Percentiles rank a stretch among this genome's conserved stretches.
Conservation (phyloP, 2,797 vertebrate species). For the Eulemur coronatus region DNA sequence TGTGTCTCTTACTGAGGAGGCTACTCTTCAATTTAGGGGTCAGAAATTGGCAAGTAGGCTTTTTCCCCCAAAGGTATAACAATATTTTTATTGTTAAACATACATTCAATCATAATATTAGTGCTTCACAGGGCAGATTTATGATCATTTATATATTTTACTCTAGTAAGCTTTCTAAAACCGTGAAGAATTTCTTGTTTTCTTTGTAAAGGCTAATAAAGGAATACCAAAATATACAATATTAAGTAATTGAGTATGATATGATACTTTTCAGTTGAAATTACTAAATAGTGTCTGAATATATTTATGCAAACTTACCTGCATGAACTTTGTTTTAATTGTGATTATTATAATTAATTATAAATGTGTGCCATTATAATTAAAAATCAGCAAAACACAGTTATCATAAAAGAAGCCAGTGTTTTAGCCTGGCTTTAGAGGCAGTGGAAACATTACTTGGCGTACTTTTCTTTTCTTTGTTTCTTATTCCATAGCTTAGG, state of each 20-base stretch:
- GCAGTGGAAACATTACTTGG: neutral
- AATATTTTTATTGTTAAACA: slow-evolving; percentile 41
- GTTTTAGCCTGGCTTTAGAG: neutral
- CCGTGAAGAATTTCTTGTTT: slow-evolving; percentile 28
- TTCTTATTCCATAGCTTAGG: neutral
- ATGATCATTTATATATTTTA: slow-evolving; percentile 40
- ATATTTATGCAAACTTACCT: neutral
- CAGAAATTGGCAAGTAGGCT: slow-evolving; percentile 42
- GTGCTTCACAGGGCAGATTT: neutral
- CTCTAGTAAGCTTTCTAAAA: slow-evolving; percentile 21
- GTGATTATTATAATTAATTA: neutral
- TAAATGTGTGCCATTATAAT: neutral
- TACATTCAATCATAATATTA: slow-evolving; percentile 1
- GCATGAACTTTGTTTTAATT: neutral
- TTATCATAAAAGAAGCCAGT: neutral
- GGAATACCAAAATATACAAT: neutral
- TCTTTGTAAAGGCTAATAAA: slow-evolving; percentile 6
- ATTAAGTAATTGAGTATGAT: neutral
- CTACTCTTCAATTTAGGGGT: slow-evolving; percentile 48
- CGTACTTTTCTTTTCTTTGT: neutral
- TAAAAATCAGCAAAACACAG: neutral
- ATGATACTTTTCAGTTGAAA: neutral
- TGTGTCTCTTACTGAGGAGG: neutral
- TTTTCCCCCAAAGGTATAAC: slow-evolving; percentile 8
- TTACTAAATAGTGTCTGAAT: slow-evolving; percentile 4